Conservation (phyloP, 2,888 invertebrate genomes). For the Seira ritae region DNA sequence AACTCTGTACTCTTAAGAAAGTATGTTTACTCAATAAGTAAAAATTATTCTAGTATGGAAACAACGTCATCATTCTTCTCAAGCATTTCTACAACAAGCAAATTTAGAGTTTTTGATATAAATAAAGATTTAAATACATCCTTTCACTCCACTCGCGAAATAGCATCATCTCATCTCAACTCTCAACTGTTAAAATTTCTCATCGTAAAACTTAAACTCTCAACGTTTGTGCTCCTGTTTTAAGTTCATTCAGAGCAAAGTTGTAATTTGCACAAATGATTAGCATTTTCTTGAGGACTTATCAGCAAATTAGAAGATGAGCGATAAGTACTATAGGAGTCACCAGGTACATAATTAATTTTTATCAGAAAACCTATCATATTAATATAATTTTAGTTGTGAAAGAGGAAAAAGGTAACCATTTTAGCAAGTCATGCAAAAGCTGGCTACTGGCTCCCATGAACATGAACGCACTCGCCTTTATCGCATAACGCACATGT, state of each 20-base stretch:
- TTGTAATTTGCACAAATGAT: background rate
- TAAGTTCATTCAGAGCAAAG: background rate
- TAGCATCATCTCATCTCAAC: background rate
- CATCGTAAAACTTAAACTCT: no score
- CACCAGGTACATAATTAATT: no score
- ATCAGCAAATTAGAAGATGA: background rate
- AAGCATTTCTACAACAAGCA: background rate
- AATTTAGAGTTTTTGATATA: slow-evolving; percentile 28
- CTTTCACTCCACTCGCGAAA: background rate
- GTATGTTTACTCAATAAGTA: background rate
- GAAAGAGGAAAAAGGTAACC: no score
- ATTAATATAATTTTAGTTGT: no score
- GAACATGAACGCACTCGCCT: background rate
- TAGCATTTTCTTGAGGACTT: background rate
- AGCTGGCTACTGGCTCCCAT: background rate
- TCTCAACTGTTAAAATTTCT: background rate
- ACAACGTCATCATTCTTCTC: slow-evolving; percentile 14
- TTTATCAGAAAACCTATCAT: no score
- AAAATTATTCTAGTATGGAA: background rate
- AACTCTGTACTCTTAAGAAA: background rate
- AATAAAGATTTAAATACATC: slow-evolving; percentile 44
- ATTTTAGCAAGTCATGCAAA: no score
- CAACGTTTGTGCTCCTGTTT: background rate
- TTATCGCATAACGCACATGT: background rate
- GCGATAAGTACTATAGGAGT: no score